Conservation (phyloP, 1,140 invertebrate genomes). For the Eurosta solidaginis region DNA sequence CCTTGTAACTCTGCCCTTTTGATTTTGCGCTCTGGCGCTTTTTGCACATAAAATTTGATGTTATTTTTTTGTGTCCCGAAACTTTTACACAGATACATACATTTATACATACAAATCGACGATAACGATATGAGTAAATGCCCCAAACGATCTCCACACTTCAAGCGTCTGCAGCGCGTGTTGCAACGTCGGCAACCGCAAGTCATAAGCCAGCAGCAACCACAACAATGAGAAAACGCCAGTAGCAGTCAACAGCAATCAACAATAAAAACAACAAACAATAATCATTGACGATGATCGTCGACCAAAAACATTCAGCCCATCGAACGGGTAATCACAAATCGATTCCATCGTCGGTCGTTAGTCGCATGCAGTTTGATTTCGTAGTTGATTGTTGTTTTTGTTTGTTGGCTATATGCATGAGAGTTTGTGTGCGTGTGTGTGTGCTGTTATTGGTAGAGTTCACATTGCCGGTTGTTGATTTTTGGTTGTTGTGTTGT, state of each 20-base stretch:
- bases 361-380: not conserved
- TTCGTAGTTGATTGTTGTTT: not conserved
- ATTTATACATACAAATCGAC: not conserved
- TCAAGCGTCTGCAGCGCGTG: not conserved
- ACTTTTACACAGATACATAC: not conserved
- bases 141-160: not conserved
- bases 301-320: not conserved
- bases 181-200: not conserved
- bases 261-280: conserved; percentile 17
- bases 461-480: conserved; percentile 13
- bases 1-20: not conserved
- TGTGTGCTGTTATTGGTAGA: conserved; percentile 11
- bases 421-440: not conserved
- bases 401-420: not conserved
- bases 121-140: too few species aligned
- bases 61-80: not conserved
- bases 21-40: not conserved
- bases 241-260: conserved; percentile 16
- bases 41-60: not conserved
- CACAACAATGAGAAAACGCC: not conserved
- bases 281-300: not conserved
- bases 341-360: not conserved
- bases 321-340: not conserved
- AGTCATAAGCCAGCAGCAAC: not conserved
- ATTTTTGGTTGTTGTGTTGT: not conserved